phyloP scores from a whole-genome alignment of 2,888 invertebrate genomes.

The Nymphalis c-album region DNA sequence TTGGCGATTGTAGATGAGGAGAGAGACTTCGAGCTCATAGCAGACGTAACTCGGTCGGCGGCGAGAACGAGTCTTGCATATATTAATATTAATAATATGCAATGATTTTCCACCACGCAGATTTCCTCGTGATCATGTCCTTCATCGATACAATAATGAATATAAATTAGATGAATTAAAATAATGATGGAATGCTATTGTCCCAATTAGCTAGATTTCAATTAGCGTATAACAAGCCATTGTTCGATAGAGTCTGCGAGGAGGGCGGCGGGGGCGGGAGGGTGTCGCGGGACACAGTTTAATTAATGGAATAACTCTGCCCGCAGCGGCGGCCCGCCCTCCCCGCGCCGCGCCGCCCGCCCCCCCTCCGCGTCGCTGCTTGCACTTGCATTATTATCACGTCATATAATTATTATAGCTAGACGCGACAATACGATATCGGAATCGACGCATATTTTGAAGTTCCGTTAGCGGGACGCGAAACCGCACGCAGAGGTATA shows the following conservation, averaged over 20 bases:
- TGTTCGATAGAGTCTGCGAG: slow-evolving; percentile 26
- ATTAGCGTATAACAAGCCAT: slow-evolving; percentile 15
- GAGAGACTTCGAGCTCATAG: too few species aligned
- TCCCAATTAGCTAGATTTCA: slow-evolving; percentile 16
- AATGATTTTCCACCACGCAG: slow-evolving; percentile 2
- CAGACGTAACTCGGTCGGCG: too few species aligned
- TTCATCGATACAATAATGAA: slow-evolving; percentile 1
- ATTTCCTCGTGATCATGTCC: background rate
- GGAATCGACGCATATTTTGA: too few species aligned
- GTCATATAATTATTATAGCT: slow-evolving; percentile 1
- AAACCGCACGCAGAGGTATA: background rate
- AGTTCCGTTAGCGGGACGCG: background rate
- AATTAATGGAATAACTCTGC: slow-evolving; percentile 78
- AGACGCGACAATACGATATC: background rate
- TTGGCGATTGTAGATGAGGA: too few species aligned
- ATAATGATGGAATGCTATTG: slow-evolving; percentile 10
- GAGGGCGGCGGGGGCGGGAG: slow-evolving; percentile 40
- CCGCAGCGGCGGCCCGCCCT: slow-evolving; percentile 41
- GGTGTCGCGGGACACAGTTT: slow-evolving; percentile 55
- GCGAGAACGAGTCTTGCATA: too few species aligned
- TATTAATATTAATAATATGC: background rate
- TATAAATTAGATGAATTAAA: slow-evolving; percentile 16
- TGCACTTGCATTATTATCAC: slow-evolving; percentile 21
- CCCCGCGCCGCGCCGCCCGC: background rate
- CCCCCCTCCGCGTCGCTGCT: background rate